Conservation (phyloP, 2,888 invertebrate genomes). For the Rambutsinella grinnellia region DNA sequence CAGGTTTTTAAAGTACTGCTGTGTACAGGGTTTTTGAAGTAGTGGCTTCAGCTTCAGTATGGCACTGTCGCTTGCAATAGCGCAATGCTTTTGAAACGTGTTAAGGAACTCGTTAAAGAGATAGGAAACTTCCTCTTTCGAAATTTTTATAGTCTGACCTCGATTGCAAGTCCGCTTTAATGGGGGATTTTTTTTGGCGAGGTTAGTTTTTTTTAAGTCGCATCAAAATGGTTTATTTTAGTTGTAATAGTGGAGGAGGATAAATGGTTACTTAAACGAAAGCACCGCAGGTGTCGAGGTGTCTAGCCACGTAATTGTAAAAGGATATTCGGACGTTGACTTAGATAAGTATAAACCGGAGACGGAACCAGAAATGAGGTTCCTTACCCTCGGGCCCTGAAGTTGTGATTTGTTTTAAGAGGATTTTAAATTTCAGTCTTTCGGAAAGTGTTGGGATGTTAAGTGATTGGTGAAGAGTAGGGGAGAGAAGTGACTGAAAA, state of each 20-base stretch:
- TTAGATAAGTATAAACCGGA: constrained; percentile 22
- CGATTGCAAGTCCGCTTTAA: too few species aligned
- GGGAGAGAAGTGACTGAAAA: too few species aligned
- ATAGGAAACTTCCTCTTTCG: too few species aligned
- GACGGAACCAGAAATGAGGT: constrained; percentile 4
- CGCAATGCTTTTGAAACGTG: too few species aligned
- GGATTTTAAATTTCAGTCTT: constrained; percentile 29
- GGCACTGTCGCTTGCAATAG: too few species aligned
- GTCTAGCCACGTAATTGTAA: neutral
- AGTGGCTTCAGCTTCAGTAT: too few species aligned
- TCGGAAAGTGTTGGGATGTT: constrained; percentile 13
- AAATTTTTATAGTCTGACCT: too few species aligned
- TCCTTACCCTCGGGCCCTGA: constrained; percentile 24
- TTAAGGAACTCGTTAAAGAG: too few species aligned
- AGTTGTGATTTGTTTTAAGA: constrained; percentile 19
- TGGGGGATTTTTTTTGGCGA: too few species aligned
- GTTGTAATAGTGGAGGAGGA: neutral
- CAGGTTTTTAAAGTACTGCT: too few species aligned
- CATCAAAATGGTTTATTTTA: neutral
- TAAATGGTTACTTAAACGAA: neutral
- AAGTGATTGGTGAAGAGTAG: neutral
- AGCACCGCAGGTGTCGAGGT: too few species aligned
- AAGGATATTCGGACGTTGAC: neutral
- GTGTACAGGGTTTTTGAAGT: too few species aligned
- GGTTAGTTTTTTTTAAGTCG: neutral